phyloP scores from a whole-genome alignment of 2,797 vertebrate species.

The Aldrovandia affinis region DNA sequence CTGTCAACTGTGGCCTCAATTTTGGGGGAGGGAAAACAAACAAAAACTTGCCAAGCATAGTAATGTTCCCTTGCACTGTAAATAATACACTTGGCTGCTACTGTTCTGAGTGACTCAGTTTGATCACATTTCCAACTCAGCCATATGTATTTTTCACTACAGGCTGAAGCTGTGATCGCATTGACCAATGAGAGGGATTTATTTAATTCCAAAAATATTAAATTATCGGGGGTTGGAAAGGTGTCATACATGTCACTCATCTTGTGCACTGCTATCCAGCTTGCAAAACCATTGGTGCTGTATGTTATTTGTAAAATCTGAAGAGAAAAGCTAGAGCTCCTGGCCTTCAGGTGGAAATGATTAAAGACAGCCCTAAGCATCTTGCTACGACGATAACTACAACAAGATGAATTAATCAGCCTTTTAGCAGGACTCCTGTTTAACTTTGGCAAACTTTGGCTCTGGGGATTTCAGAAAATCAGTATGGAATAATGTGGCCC shows the following conservation, averaged over 20 bases:
- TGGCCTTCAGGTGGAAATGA: no score
- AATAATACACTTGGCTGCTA: slow-evolving; percentile 57
- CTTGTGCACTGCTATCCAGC: background rate
- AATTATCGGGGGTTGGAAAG: background rate
- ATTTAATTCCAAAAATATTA: background rate
- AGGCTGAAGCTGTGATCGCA: background rate
- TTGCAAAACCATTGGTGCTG: background rate
- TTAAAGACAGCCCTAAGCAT: no score
- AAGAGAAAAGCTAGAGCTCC: no score
- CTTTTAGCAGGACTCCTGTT: background rate
- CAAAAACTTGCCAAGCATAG: slow-evolving; percentile 41
- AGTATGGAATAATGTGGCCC: slow-evolving; percentile 25
- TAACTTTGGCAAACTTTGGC: background rate
- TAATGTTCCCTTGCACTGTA: slow-evolving; percentile 50
- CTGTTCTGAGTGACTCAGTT: slow-evolving; percentile 49
- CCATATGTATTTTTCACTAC: background rate
- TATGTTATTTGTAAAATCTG: no score
- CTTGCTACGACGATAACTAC: no score
- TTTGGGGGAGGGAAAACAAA: slow-evolving; percentile 19
- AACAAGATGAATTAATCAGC: background rate
- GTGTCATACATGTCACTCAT: background rate
- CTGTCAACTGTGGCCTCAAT: slow-evolving; percentile 47
- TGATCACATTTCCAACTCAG: background rate
- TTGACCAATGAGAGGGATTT: background rate
- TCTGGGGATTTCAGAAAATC: slow-evolving; percentile 26